These are phyloP conservation scores for Halotydeus destructor DNA, from an alignment of 1,140 invertebrate genomes.

Conservation along the genomic window DNA sequence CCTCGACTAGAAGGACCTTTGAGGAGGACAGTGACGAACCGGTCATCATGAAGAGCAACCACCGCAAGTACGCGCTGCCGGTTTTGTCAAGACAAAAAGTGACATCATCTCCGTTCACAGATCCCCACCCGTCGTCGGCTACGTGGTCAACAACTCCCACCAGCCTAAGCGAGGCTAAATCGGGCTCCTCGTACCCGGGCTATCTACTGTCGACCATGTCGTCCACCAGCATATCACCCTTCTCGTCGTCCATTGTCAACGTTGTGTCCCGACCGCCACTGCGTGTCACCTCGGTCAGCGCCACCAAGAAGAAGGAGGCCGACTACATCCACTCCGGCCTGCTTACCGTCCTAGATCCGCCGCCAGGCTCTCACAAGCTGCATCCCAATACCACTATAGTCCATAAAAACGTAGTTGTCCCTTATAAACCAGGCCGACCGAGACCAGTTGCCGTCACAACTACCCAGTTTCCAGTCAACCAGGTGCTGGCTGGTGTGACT, in stretches of 20 bases:
- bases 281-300: slow-evolving; percentile 1
- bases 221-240: slow-evolving; percentile 1
- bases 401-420: slow-evolving; percentile 11
- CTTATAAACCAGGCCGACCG: slow-evolving; percentile 11
- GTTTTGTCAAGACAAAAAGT: too few relatives aligned
- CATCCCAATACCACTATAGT: slow-evolving; percentile 10
- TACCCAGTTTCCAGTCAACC: slow-evolving; percentile 8
- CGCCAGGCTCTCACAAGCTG: background rate
- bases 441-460: slow-evolving; percentile 4
- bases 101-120: too few relatives aligned
- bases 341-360: slow-evolving; percentile 9
- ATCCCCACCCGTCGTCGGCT: too few relatives aligned
- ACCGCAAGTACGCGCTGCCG: too few relatives aligned
- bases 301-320: slow-evolving; percentile 7
- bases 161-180: too few relatives aligned
- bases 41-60: too few relatives aligned
- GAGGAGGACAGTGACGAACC: too few relatives aligned
- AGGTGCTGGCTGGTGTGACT: slow-evolving; percentile 6
- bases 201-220: background rate
- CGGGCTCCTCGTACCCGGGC: too few relatives aligned
- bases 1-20: too few relatives aligned
- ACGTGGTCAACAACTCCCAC: too few relatives aligned
- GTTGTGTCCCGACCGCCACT: background rate
- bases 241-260: background rate
- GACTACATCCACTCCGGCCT: slow-evolving; percentile 7